These are phyloP conservation scores for Dendrolimus punctatus DNA, from an alignment of 1,140 invertebrate genomes.

Conservation along the genomic window DNA sequence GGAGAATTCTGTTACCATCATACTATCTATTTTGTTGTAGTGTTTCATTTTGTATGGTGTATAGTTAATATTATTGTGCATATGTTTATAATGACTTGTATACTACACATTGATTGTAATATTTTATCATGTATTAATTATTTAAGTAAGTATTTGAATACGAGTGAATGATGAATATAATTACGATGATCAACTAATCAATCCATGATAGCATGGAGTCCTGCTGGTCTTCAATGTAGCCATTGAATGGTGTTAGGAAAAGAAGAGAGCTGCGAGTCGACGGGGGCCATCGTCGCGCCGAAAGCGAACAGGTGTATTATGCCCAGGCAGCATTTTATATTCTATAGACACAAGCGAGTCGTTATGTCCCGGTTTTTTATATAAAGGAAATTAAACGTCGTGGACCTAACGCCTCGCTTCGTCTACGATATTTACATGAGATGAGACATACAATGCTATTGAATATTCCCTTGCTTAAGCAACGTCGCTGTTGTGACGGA, in stretches of 20 bases:
- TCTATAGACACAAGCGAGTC: slow-evolving; percentile 25
- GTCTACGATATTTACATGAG: slow-evolving; percentile 42
- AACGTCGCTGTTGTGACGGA: slow-evolving; percentile 25
- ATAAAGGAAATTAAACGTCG: not conserved
- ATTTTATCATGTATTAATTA: slow-evolving; percentile 43
- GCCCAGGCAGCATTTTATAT: slow-evolving; percentile 34
- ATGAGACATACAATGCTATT: slow-evolving; percentile 53
- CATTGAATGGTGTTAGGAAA: slow-evolving; percentile 32
- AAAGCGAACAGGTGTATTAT: slow-evolving; percentile 56
- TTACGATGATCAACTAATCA: slow-evolving; percentile 41
- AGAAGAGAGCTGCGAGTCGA: slow-evolving; percentile 24
- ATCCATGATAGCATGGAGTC: slow-evolving; percentile 45
- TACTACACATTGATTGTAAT: slow-evolving; percentile 54
- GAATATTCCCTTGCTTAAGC: slow-evolving; percentile 64
- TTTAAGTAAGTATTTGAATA: slow-evolving; percentile 37
- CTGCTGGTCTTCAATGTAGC: slow-evolving; percentile 29
- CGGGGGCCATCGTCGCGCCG: slow-evolving; percentile 23
- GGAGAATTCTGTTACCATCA: slow-evolving; percentile 46
- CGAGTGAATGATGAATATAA: slow-evolving; percentile 39
- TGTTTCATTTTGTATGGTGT: slow-evolving; percentile 49
- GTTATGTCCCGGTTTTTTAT: slow-evolving; percentile 11
- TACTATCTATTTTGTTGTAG: slow-evolving; percentile 37
- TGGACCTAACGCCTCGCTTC: slow-evolving; percentile 28
- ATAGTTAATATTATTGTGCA: slow-evolving; percentile 51
- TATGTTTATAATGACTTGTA: slow-evolving; percentile 50